These are phyloP conservation scores for Tadarida brasiliensis DNA, from an alignment of 2,797 vertebrate genomes.

Conservation along the genomic window DNA sequence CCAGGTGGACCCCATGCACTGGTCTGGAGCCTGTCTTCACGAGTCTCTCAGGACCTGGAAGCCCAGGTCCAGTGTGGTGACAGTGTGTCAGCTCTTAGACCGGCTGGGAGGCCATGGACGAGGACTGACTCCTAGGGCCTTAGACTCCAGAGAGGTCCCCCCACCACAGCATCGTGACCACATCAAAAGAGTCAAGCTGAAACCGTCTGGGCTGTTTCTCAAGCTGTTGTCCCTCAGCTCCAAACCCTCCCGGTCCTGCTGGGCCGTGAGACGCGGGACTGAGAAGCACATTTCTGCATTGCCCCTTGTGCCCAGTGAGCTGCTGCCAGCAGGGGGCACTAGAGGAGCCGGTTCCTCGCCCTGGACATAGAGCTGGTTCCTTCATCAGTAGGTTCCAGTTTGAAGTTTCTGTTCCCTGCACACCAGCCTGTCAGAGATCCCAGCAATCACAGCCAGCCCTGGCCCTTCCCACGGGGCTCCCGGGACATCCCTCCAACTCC, in stretches of 20 bases:
- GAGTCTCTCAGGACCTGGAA: background rate
- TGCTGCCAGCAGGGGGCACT: background rate
- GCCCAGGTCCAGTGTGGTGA: background rate
- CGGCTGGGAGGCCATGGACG: background rate
- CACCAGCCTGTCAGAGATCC: background rate
- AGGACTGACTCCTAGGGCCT: background rate
- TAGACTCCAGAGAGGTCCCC: background rate
- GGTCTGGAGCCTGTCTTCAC: accelerated
- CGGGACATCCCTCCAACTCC: too few relatives aligned
- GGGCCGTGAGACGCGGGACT: background rate
- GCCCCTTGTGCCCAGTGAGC: background rate
- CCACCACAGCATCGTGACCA: background rate
- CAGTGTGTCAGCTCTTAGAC: background rate
- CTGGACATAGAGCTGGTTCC: accelerated
- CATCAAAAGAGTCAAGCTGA: background rate
- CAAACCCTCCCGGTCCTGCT: background rate
- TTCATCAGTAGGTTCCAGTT: background rate
- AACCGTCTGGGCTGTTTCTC: background rate
- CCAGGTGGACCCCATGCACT: accelerated
- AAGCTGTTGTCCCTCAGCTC: background rate
- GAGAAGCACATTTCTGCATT: background rate
- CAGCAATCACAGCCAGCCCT: background rate
- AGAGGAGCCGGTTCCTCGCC: background rate
- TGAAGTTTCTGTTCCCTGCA: background rate
- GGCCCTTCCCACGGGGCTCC: background rate